These are phyloP conservation scores for Chaenodraco wilsoni DNA, from an alignment of 2,797 vertebrate genomes.

Conservation along the genomic window DNA sequence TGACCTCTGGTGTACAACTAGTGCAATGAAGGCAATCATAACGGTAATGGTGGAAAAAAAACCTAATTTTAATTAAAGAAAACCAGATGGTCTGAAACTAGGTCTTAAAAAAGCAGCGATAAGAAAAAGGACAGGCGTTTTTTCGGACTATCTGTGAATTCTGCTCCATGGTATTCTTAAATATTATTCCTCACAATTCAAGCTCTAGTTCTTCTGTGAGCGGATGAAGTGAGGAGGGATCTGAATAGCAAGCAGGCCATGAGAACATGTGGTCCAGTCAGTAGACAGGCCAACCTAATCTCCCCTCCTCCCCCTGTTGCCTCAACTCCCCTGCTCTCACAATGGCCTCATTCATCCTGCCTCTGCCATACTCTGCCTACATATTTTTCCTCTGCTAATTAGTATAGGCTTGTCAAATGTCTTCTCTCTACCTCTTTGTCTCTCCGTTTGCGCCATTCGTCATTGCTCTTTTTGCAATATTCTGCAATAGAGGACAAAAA, in stretches of 20 bases:
- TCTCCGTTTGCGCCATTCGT: conserved; percentile 47
- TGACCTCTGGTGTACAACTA: conserved; percentile 70
- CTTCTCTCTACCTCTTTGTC: conserved; percentile 64
- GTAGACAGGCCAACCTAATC: conserved; percentile 79
- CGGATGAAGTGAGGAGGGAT: conserved; percentile 60
- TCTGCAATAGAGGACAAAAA: conserved; percentile 16
- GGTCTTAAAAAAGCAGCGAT: not conserved
- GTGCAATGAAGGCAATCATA: conserved; percentile 6
- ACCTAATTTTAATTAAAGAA: not conserved
- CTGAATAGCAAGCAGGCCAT: conserved; percentile 76
- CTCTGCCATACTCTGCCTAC: conserved; percentile 82
- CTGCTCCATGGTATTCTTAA: conserved; percentile 24
- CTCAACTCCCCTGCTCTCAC: conserved; percentile 73
- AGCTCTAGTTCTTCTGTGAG: conserved; percentile 49
- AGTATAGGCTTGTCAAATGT: conserved; percentile 82
- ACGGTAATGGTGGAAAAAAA: not conserved
- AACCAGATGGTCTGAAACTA: not conserved
- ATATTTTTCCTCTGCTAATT: conserved; percentile 86
- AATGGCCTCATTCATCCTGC: conserved; percentile 85
- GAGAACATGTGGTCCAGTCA: conserved; percentile 83
- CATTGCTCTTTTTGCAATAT: conserved; percentile 46
- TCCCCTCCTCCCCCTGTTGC: conserved; percentile 64
- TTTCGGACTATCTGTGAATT: not conserved
- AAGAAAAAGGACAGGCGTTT: not conserved
- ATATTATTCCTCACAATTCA: conserved; percentile 25